Evolutionary conservation across 2,113 vertebrate species (phyloP), one percentile per base, ranked within the genome.

Genomic region (Isurus oxyrinchus): DNA sequence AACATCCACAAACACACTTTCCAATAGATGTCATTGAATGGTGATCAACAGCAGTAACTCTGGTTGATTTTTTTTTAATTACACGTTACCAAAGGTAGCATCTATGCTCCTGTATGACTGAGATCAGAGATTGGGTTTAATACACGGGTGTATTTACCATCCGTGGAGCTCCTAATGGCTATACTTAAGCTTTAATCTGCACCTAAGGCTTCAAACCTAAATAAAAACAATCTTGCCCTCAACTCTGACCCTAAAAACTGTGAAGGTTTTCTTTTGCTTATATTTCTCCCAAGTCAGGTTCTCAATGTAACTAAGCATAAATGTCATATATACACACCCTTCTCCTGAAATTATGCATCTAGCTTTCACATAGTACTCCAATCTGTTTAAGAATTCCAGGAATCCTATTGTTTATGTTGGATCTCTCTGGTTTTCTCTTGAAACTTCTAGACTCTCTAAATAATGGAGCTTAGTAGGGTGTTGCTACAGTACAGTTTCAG

Each of bases 361-460:
- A 63, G 90, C 90, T 94, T 63, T 94, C 90, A 44, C 59, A 94
- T 21, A 59, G 35, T 49, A 5, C 35, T 63, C 90, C 35, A 94
- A 59, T 94, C 90, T 94, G 90, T 16, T 94, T 40, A 94, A 94
- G 59, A 94, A 94, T 94, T 94, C 59, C 59, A 94, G 59, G 90
- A 94, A 94, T 94, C 90, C 90, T 40, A 66, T 57, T 94, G 90
- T 94, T 94, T 94, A 94, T 94, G 61, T 94, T 94, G n/a, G 31
- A 94, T 44, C 90, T 94, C n/a, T 66, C 90, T 63, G 90, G 90
- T 40, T 63, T 94, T 94, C 90, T 21, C 90, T 94, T 94, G 90
- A 94, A 94, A 94, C 90, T 94, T 94, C 90, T 66, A n/a, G 88
- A 94, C n/a, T 66, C 90, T 94, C 35, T n/a, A 94, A 94, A 94